Conservation (phyloP, 2,113 vertebrate genomes). For the Anthoscopus minutus region DNA sequence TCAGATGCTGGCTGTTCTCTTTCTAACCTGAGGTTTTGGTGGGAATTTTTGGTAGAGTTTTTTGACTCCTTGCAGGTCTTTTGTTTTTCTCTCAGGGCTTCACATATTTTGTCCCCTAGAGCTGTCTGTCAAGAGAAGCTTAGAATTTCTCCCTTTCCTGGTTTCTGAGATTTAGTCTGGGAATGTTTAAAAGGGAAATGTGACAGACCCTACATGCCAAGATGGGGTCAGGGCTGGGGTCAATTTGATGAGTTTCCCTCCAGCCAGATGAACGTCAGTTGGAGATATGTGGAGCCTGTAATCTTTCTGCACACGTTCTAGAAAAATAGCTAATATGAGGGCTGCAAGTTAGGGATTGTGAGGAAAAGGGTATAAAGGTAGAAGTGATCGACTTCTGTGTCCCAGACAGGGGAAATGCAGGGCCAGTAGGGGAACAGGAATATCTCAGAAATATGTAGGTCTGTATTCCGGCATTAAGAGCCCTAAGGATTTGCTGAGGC, state of each 20-base stretch:
- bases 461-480: background rate
- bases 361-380: background rate
- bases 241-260: constrained; percentile 26
- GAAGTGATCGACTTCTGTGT: background rate
- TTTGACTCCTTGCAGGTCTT: background rate
- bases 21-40: background rate
- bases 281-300: background rate
- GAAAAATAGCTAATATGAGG: background rate
- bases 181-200: constrained; percentile 28
- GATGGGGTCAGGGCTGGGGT: background rate
- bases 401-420: background rate
- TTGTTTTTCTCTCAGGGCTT: background rate
- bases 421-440: background rate
- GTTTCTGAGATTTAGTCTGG: constrained; percentile 1
- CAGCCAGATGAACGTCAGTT: background rate
- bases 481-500: background rate
- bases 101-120: background rate
- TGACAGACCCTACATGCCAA: constrained; percentile 30
- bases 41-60: background rate
- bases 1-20: background rate
- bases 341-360: background rate
- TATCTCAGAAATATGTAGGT: background rate
- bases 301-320: background rate
- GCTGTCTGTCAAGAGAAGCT: constrained; percentile 23
- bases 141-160: background rate